Percentiles rank a stretch among this genome's conserved stretches.
These are phyloP conservation scores for Dinocampus coccinellae DNA, from an alignment of 2,888 invertebrate species.

Conservation along the genomic window DNA sequence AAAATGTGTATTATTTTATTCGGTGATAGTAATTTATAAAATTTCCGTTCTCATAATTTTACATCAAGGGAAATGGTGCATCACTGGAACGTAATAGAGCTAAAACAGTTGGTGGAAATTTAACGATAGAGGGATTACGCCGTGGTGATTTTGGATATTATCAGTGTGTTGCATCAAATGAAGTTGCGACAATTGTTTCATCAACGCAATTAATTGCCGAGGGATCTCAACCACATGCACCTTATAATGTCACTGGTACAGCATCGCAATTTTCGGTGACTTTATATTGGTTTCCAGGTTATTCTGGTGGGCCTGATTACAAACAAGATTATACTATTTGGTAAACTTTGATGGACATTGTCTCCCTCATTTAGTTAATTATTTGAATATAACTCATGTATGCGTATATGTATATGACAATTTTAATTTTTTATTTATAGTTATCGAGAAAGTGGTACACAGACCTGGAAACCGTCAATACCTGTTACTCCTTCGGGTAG, in stretches of 20 bases:
- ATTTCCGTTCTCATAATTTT: no score
- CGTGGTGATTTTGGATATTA: slow-evolving; percentile 94
- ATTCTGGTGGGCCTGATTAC: slow-evolving; percentile 95
- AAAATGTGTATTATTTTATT: no score
- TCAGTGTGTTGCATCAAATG: slow-evolving; percentile 95
- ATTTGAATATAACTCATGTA: no score
- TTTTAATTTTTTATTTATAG: slow-evolving; percentile 60
- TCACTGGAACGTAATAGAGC: slow-evolving; percentile 86
- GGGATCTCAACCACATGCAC: slow-evolving; percentile 97
- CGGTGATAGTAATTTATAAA: no score
- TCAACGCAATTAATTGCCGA: slow-evolving; percentile 91
- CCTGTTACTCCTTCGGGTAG: slow-evolving; percentile 93
- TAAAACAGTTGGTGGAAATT: slow-evolving; percentile 86
- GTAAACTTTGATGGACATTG: no score
- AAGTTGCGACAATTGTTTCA: slow-evolving; percentile 94
- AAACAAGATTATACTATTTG: slow-evolving; percentile 96
- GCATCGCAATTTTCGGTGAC: slow-evolving; percentile 92
- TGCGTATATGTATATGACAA: no score
- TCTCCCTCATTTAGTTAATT: no score
- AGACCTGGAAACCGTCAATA: slow-evolving; percentile 89
- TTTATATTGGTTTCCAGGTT: slow-evolving; percentile 93
- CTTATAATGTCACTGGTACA: slow-evolving; percentile 92
- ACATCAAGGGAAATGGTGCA: slow-evolving; percentile 72
- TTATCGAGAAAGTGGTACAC: slow-evolving; percentile 88
- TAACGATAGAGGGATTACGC: slow-evolving; percentile 89